These are phyloP conservation scores for Clostera curtula DNA, from an alignment of 2,888 invertebrate genomes.

Conservation along the genomic window DNA sequence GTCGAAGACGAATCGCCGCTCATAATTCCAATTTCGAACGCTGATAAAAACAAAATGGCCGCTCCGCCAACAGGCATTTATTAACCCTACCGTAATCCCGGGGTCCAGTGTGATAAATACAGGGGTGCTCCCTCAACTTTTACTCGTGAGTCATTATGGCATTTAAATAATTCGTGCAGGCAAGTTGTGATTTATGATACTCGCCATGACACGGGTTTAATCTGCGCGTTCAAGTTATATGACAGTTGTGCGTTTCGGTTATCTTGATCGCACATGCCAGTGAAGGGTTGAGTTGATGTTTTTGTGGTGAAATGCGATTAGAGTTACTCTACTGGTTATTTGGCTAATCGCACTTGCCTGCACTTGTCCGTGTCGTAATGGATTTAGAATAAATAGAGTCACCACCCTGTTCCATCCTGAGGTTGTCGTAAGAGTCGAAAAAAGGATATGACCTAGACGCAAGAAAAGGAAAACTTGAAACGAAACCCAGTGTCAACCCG, in stretches of 20 bases:
- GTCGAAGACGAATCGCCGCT: slow-evolving; percentile 48
- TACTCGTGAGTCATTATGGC: slow-evolving; percentile 70
- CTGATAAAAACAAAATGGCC: slow-evolving; percentile 61
- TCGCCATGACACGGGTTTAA: slow-evolving; percentile 50
- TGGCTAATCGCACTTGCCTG: slow-evolving; percentile 7
- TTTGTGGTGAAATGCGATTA: slow-evolving; percentile 5
- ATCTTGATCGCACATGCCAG: slow-evolving; percentile 28
- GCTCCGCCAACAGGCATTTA: slow-evolving; percentile 50
- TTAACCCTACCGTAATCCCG: slow-evolving; percentile 62
- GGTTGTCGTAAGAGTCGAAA: no score
- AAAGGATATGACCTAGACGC: no score
- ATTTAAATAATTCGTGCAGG: slow-evolving; percentile 70
- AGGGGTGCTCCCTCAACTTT: slow-evolving; percentile 54
- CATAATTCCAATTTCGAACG: slow-evolving; percentile 60
- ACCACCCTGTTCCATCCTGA: no score
- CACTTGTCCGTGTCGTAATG: no score
- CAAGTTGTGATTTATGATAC: slow-evolving; percentile 63
- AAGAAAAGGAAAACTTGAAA: no score
- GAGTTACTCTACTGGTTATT: no score
- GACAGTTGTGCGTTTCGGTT: slow-evolving; percentile 29
- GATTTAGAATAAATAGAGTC: no score
- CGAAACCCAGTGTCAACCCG: no score
- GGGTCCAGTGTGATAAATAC: slow-evolving; percentile 62
- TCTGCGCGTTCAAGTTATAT: slow-evolving; percentile 35
- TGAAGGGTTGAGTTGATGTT: slow-evolving; percentile 26